Evolutionary conservation across 2,888 invertebrate genomes (phyloP).

Genomic region (Euphydryas editha): DNA sequence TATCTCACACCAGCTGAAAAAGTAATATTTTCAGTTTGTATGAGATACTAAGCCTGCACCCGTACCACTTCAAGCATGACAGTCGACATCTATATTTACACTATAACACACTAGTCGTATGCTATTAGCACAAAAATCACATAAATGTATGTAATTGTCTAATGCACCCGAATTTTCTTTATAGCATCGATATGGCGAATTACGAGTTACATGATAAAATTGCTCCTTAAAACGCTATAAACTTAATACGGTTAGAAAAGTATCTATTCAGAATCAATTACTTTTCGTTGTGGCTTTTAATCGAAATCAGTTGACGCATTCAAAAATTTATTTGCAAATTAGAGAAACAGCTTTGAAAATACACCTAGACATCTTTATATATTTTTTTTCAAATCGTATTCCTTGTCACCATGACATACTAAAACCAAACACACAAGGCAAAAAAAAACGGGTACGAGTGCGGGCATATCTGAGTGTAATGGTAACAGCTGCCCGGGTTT

Average conservation of each 20-base stretch:
- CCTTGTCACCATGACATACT: slow-evolving; percentile 15
- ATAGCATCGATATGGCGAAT: slow-evolving; percentile 20
- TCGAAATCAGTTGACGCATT: slow-evolving; percentile 18
- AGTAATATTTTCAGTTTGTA: slow-evolving; percentile 55
- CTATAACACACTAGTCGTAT: slow-evolving; percentile 52
- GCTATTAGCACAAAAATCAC: slow-evolving; percentile 49
- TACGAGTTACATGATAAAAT: slow-evolving; percentile 18
- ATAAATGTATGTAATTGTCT: slow-evolving; percentile 44
- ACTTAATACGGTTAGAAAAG: slow-evolving; percentile 13
- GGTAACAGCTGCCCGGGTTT: slow-evolving; percentile 98
- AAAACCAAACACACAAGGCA: slow-evolving; percentile 36
- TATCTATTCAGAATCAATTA: neutral
- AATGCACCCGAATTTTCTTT: slow-evolving; percentile 38
- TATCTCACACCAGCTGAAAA: slow-evolving; percentile 60
- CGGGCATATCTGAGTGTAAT: slow-evolving; percentile 74
- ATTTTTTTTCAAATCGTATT: slow-evolving; percentile 1
- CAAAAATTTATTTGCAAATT: slow-evolving; percentile 23
- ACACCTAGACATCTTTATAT: slow-evolving; percentile 9
- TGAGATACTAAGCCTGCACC: slow-evolving; percentile 73
- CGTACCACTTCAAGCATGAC: slow-evolving; percentile 80
- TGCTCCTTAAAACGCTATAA: slow-evolving; percentile 19
- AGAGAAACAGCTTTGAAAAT: slow-evolving; percentile 27
- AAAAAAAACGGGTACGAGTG: slow-evolving; percentile 65
- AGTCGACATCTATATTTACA: slow-evolving; percentile 57
- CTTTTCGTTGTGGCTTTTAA: slow-evolving; percentile 24